A percentile compares a stretch with the other conserved stretches of the same genome.
These are phyloP conservation scores for Pseudorasbora parva DNA, from an alignment of 2,113 vertebrate species.

Conservation along the genomic window DNA sequence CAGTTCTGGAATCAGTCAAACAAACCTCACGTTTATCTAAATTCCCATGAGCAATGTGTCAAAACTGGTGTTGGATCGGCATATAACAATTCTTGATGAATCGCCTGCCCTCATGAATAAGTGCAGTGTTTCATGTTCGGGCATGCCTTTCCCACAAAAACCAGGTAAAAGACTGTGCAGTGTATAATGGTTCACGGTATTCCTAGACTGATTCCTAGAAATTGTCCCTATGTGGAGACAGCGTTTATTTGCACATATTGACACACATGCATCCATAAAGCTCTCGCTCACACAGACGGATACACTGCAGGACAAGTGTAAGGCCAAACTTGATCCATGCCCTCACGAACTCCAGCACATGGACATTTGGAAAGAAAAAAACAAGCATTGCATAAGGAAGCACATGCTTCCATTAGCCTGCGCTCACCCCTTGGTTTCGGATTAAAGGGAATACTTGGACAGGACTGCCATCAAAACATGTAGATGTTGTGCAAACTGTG, in stretches of 20 bases:
- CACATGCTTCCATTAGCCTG: not conserved
- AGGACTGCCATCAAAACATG: not conserved
- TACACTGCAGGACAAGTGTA: slow-evolving; percentile 10
- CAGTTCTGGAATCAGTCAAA: slow-evolving; percentile 12
- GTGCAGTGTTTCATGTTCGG: not conserved
- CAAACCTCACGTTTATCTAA: not conserved
- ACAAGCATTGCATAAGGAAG: slow-evolving; percentile 16
- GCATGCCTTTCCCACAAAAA: slow-evolving; percentile 16
- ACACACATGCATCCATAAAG: slow-evolving; percentile 12
- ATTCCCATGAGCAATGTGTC: not conserved
- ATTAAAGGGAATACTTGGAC: slow-evolving; percentile 11
- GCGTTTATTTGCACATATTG: slow-evolving; percentile 13
- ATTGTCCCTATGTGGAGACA: not conserved
- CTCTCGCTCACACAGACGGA: not conserved
- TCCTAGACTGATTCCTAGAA: slow-evolving; percentile 27
- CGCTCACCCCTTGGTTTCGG: not conserved
- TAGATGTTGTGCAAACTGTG: slow-evolving; percentile 16
- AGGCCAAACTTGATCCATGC: slow-evolving; percentile 34
- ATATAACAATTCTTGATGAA: not conserved
- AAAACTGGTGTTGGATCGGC: not conserved
- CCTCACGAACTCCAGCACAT: not conserved
- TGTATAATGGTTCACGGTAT: not conserved
- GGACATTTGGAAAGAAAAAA: not conserved
- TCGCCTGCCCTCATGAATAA: not conserved
- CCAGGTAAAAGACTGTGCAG: not conserved